Evolutionary conservation across 92 coral and sea anemone genomes (phyloP).

Genomic region (Virgularia gustaviana): DNA sequence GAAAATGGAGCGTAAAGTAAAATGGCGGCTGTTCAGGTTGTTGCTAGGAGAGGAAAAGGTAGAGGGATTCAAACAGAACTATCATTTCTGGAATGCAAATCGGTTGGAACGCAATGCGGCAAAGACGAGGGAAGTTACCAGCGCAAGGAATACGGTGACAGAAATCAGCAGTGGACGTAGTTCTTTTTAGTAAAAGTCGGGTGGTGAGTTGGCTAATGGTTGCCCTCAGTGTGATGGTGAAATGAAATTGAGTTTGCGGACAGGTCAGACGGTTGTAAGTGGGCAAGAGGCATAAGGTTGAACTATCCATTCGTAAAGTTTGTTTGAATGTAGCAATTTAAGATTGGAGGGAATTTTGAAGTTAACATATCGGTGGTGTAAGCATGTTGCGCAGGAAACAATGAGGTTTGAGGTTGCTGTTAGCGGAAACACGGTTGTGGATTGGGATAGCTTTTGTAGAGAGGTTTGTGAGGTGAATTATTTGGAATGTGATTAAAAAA

Average conservation of each 20-base stretch:
- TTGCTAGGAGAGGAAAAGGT: not conserved
- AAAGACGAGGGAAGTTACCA: conserved; percentile 20
- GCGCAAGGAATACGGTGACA: not conserved
- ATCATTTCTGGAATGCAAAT: not conserved
- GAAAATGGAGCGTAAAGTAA: conserved; percentile 3
- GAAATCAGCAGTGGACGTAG: not conserved
- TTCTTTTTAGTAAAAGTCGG: not conserved
- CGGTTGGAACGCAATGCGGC: conserved; percentile 7
- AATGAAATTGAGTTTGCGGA: conserved; percentile 19
- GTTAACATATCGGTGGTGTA: conserved; percentile 28
- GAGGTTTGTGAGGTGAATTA: no score
- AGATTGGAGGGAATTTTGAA: conserved; percentile 35
- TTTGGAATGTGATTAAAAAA: conserved; percentile 11
- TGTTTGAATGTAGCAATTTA: conserved; percentile 17
- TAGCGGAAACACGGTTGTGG: no score
- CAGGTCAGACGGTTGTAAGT: conserved; percentile 28
- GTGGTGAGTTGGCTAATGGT: not conserved
- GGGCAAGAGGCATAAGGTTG: conserved; percentile 38
- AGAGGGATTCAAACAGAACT: not conserved
- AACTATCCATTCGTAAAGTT: conserved; percentile 25
- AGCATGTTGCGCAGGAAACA: no score
- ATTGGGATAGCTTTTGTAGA: no score
- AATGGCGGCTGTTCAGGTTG: conserved; percentile 5
- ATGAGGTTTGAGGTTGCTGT: no score
- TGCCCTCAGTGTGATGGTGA: conserved; percentile 25